Evolutionary conservation across 2,888 invertebrate species (phyloP).

Genomic region (Athalia circularis): DNA sequence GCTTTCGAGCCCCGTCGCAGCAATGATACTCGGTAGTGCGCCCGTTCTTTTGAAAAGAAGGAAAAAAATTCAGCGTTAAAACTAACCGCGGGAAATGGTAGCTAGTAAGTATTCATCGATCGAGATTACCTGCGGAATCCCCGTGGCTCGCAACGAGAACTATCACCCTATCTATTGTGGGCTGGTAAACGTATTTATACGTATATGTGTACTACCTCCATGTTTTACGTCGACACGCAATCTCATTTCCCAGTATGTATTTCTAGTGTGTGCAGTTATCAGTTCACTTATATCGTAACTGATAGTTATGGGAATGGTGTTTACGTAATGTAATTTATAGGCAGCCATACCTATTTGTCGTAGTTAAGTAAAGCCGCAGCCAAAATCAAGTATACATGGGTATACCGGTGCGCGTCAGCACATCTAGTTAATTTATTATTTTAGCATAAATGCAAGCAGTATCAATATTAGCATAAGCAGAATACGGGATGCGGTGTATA

Average conservation of each 20-base stretch:
- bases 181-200: too few species aligned
- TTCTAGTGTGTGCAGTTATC: background rate
- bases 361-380: background rate
- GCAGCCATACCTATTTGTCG: conserved; percentile 28
- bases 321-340: conserved; percentile 37
- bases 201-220: too few species aligned
- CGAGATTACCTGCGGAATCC: too few species aligned
- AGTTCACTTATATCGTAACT: conserved; percentile 17
- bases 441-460: conserved; percentile 13
- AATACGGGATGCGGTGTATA: background rate
- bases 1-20: too few species aligned
- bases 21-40: too few species aligned
- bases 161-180: too few species aligned
- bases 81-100: too few species aligned
- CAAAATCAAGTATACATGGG: background rate
- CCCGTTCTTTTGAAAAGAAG: too few species aligned
- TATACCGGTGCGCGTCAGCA: conserved; percentile 5
- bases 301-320: conserved; percentile 22
- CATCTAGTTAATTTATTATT: conserved; percentile 34
- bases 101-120: too few species aligned
- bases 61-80: too few species aligned
- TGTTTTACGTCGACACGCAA: conserved; percentile 12
- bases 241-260: background rate
- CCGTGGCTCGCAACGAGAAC: too few species aligned
- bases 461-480: conserved; percentile 23